Base-by-base conservation (phyloP, 2,113 vertebrate genomes). In the Vireo altiloquus region DNA sequence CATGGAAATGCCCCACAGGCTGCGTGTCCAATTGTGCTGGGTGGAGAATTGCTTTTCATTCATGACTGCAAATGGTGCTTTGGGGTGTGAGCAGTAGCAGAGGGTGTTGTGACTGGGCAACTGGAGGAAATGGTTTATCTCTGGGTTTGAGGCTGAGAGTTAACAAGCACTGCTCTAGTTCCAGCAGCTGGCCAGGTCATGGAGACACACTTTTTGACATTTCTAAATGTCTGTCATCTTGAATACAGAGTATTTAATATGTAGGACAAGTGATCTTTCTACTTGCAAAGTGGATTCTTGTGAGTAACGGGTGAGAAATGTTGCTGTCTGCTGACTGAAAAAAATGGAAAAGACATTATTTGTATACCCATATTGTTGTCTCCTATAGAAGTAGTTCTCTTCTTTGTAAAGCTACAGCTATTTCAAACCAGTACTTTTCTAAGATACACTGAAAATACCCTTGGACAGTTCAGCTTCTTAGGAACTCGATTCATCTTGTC, bases 361-460 rank as follows among this genome's bases (percentile, higher is more conserved):
- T 88, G 39, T 63, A 15, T 63, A 64, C 21, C 19, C 9, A 19
- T 91, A 53, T 35, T 80, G 22, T 66, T 15, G 1, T 74, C 21
- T 69, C 16, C 74, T 80, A 2, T 12, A 75, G 77, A 49, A 89
- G 49, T 68, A 69, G 53, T 90, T 83, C 6, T 80, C 21, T 79
- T 80, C 27, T 82, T 78, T n/a, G 25, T 77, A 86, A 86, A 80
- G 54, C 15, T 72, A 60, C 52, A 71, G 40, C 54, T 82, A 16
- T 65, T 66, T 89, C 64, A 80, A 74, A 94, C 82, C n/a, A 83
- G 33, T 86, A 69, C 42, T 95, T 87, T 95, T 83, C 37, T 78
- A 74, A 94, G 97, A 96, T 91, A 82, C 77, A 71, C 33, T 77
- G 71, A 35, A 87, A 95, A 72, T 68, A 87, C 56, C 74, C 93